A percentile compares a stretch with the other conserved stretches of the same genome.
Evolutionary conservation across 2,113 vertebrate genomes (phyloP).

Genomic region (Notiomystis cincta): DNA sequence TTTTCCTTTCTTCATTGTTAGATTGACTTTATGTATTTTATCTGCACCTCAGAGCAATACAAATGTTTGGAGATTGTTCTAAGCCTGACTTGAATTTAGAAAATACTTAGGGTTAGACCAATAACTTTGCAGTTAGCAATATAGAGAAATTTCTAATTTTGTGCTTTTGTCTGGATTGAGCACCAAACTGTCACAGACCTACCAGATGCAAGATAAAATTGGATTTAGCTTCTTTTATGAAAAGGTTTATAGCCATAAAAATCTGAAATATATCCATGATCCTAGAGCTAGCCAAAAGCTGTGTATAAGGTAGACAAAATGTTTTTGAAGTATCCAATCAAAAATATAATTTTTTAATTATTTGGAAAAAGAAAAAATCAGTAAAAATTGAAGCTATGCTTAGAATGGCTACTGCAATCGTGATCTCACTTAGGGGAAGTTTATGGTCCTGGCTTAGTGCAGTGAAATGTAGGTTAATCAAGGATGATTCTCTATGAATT

Average conservation of each 20-base stretch:
- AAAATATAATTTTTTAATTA: background rate
- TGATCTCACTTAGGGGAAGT: background rate
- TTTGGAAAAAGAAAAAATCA: background rate
- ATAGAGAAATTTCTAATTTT: background rate
- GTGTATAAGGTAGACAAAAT: background rate
- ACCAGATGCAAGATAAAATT: background rate
- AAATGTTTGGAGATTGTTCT: background rate
- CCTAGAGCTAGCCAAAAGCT: background rate
- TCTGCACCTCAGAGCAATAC: background rate
- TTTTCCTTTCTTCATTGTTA: background rate
- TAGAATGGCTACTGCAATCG: fast-evolving
- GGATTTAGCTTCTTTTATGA: background rate
- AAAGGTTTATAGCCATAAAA: background rate
- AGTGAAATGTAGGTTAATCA: background rate
- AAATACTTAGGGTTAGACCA: background rate
- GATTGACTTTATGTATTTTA: background rate
- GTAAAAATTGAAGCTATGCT: background rate
- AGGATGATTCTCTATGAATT: background rate
- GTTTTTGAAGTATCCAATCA: background rate
- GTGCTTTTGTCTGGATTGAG: background rate
- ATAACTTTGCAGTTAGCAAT: background rate
- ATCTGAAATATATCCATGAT: background rate
- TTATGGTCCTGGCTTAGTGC: background rate
- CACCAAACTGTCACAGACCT: fast-evolving
- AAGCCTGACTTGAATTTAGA: background rate